Evolutionary conservation across 2,888 invertebrate species (phyloP), one percentile per base, ranked within the genome.

Genomic region (Biston stratarius): DNA sequence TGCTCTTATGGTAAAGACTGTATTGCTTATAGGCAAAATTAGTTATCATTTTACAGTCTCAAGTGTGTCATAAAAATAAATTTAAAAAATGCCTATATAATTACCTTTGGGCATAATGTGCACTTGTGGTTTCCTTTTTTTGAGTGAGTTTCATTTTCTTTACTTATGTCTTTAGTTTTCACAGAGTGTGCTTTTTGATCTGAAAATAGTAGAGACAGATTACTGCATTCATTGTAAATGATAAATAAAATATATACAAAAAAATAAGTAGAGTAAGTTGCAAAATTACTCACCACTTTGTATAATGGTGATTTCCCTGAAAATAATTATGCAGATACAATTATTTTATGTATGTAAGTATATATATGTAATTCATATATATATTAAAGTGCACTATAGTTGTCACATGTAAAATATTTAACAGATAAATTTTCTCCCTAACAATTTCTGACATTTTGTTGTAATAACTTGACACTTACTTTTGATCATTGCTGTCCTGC

Each of bases 291-390:
- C 71, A 83, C 83, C 74, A 56, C 64, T 74, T 36, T 70, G 63
- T 53, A 62, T 60, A n/a, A 71, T 52, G 36, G 69, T 64, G 14
- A 65, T 74, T 67, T 69, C 74, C 60, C 82, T 82, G 82, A 59
- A 83, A 82, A 48, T 53, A 52, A 69, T 12, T 45, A 38, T 36
- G 5, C 5, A 6, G 5, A 44, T n/a, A n/a, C n/a, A n/a, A n/a
- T n/a, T n/a, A n/a, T n/a, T n/a, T n/a, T n/a, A n/a, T n/a, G n/a
- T n/a, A n/a, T n/a, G n/a, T n/a, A n/a, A n/a, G n/a, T 11, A 44
- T n/a, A n/a, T n/a, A n/a, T n/a, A n/a, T n/a, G n/a, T n/a, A n/a
- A n/a, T n/a, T n/a, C n/a, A n/a, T n/a, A 11, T 6, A n/a, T 44
- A 6, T 44, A 44, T n/a, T 44, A n/a, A 12, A 44, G 44, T 44